These are phyloP conservation scores for Scortum barcoo DNA, from an alignment of 2,113 vertebrate species.

Conservation along the genomic window DNA sequence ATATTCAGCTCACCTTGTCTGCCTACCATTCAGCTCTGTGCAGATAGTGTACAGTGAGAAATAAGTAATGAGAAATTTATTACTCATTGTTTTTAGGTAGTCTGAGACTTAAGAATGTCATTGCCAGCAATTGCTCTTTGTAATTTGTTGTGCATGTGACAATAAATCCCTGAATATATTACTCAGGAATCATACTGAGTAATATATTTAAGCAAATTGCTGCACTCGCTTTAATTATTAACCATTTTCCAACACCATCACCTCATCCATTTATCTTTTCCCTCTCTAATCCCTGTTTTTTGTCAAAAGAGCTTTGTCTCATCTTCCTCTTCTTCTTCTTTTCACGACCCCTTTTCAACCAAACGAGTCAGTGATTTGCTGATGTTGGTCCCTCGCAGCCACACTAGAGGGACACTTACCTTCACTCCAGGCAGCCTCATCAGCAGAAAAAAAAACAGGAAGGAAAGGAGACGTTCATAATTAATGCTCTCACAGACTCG, in stretches of 20 bases:
- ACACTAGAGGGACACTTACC: slow-evolving; percentile 20
- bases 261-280: not conserved
- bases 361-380: slow-evolving; percentile 8
- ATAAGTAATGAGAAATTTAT: too few species aligned
- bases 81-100: too few species aligned
- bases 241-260: not conserved
- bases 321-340: not conserved
- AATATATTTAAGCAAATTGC: too few species aligned
- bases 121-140: too few species aligned
- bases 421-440: slow-evolving; percentile 18
- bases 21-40: too few species aligned
- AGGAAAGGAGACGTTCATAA: slow-evolving; percentile 18
- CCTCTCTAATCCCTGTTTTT: not conserved
- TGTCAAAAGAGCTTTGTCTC: not conserved
- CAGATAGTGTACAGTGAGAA: too few species aligned
- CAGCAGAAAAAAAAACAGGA: slow-evolving; percentile 20
- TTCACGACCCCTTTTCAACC: not conserved
- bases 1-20: too few species aligned
- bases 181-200: too few species aligned
- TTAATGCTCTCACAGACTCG: slow-evolving; percentile 3
- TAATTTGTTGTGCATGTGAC: too few species aligned
- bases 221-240: too few species aligned
- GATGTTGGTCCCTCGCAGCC: not conserved
- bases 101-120: too few species aligned
- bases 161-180: too few species aligned